Evolutionary conservation across 2,113 vertebrate genomes (phyloP).

Genomic region (Sclerurus mexicanus): DNA sequence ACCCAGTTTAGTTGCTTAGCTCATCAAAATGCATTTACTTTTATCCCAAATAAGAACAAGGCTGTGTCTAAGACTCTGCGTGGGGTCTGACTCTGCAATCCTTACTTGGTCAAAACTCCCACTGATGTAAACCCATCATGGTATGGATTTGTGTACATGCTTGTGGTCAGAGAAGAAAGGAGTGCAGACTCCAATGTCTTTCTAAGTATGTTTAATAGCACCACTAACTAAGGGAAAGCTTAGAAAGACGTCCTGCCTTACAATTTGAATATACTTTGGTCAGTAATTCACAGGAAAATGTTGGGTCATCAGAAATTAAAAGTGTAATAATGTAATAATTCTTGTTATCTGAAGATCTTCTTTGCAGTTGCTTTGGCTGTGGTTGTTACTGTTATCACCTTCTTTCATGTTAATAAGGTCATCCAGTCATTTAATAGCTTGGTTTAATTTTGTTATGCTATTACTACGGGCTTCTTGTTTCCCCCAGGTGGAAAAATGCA

Average conservation of each 20-base stretch:
- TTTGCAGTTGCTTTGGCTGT: background rate
- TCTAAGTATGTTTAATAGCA: background rate
- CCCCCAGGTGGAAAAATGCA: background rate
- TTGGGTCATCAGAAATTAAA: background rate
- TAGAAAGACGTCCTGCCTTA: conserved; percentile 3
- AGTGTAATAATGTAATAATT: background rate
- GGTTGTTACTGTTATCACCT: background rate
- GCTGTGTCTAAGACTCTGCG: background rate
- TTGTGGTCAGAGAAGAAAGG: background rate
- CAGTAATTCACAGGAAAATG: background rate
- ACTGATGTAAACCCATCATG: background rate
- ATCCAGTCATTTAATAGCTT: background rate
- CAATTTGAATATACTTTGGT: background rate
- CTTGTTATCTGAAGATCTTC: background rate
- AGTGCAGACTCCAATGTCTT: background rate
- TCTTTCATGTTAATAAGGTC: background rate
- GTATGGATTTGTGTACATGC: background rate
- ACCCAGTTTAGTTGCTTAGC: conserved; percentile 40
- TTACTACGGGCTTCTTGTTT: background rate
- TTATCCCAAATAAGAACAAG: background rate
- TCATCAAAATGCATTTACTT: conserved; percentile 32
- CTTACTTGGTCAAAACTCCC: background rate
- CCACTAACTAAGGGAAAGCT: background rate
- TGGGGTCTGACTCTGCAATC: background rate
- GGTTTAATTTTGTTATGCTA: background rate